phyloP scores from a whole-genome alignment of 2,888 invertebrate genomes.

The Polydrusus pterygomalis region DNA sequence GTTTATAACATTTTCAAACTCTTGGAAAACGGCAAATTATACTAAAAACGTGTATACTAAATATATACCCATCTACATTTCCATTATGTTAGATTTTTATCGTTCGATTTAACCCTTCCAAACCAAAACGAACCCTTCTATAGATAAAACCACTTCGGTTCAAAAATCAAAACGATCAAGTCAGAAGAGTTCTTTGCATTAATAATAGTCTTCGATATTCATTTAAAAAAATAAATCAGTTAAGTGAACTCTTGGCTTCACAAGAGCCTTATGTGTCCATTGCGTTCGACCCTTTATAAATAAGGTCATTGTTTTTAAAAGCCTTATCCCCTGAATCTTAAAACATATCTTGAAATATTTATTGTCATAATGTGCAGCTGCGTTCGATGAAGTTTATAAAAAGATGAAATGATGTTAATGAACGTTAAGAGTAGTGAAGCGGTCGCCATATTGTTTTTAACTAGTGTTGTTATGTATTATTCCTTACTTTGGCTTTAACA shows the following conservation, averaged over 20 bases:
- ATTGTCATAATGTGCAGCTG: constrained; percentile 62
- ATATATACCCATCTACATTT: background rate
- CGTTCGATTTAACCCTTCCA: background rate
- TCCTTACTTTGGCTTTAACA: too few species aligned
- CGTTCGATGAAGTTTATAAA: constrained; percentile 14
- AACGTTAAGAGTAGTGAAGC: background rate
- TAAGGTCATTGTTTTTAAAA: constrained; percentile 61
- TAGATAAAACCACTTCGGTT: constrained; percentile 43
- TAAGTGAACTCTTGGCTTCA: constrained; percentile 33
- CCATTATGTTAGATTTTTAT: background rate
- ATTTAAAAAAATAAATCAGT: constrained; percentile 42
- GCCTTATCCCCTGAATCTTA: constrained; percentile 60
- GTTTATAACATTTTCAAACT: too few species aligned
- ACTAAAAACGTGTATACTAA: too few species aligned
- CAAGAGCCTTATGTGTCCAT: constrained; percentile 36
- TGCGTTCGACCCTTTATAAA: constrained; percentile 51
- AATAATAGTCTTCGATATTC: constrained; percentile 35
- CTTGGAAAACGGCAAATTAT: too few species aligned
- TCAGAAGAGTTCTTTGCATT: constrained; percentile 15
- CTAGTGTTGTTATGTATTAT: too few species aligned
- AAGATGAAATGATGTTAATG: constrained; percentile 16
- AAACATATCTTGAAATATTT: constrained; percentile 61
- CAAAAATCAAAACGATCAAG: constrained; percentile 35
- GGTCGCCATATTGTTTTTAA: too few species aligned
- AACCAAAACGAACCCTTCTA: constrained; percentile 25